Evolutionary conservation across 2,113 vertebrate genomes (phyloP).

Genomic region (Myrmophylax atrothorax): DNA sequence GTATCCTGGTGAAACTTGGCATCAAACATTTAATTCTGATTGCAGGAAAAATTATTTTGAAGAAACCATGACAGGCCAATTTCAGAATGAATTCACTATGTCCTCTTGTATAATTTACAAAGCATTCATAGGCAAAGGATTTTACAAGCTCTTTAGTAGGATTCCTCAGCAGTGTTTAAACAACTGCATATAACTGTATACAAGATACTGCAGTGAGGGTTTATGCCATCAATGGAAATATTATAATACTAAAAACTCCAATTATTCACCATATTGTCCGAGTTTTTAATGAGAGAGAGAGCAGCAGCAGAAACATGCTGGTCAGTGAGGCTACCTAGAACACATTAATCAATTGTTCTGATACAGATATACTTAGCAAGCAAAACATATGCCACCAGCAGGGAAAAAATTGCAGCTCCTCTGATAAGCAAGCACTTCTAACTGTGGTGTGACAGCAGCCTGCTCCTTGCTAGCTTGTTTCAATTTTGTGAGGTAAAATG

Average conservation of each 20-base stretch:
- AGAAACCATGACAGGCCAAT: background rate
- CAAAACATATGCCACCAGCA: conserved; percentile 12
- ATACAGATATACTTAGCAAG: background rate
- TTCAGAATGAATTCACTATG: background rate
- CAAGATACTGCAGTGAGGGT: background rate
- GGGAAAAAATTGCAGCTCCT: background rate
- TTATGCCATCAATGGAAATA: background rate
- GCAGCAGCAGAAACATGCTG: background rate
- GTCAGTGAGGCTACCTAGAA: background rate
- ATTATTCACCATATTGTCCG: background rate
- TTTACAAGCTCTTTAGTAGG: background rate
- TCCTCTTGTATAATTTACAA: background rate
- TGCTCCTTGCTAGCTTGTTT: background rate
- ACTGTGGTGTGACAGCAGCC: background rate
- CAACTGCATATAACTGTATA: background rate
- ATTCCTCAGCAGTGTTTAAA: background rate
- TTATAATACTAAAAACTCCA: background rate
- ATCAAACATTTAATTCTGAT: background rate
- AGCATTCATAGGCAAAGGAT: background rate
- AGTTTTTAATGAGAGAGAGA: background rate
- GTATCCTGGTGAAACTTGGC: background rate
- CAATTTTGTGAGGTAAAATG: background rate
- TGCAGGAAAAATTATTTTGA: background rate
- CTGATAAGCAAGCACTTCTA: background rate
- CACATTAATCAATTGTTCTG: background rate